phyloP scores from a whole-genome alignment of 2,888 invertebrate species.

The Pandemis cinnamomeana region DNA sequence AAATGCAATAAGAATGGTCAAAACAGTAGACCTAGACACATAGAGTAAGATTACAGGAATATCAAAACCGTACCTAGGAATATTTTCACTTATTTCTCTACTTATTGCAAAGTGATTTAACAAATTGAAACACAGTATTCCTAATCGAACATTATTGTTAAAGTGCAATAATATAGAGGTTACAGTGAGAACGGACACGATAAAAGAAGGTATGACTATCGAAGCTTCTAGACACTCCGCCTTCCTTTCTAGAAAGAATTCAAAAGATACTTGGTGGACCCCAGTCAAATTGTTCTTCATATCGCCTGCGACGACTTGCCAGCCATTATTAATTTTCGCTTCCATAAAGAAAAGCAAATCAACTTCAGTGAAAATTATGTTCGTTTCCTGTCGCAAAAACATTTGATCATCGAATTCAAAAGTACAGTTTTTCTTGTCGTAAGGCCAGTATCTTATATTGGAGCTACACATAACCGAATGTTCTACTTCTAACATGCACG shows the following conservation, averaged over 20 bases:
- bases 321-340: neutral
- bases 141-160: constrained; percentile 12
- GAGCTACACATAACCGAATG: constrained; percentile 2
- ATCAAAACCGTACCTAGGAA: constrained; percentile 34
- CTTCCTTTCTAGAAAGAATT: constrained; percentile 27
- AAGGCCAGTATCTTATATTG: constrained; percentile 29
- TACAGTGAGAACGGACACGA: constrained; percentile 14
- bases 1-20: constrained; percentile 49
- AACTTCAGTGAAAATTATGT: constrained; percentile 3
- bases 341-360: neutral
- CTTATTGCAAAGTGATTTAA: constrained; percentile 25
- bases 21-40: constrained; percentile 32
- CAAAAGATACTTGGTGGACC: constrained; percentile 14
- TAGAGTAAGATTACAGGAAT: constrained; percentile 29
- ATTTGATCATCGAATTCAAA: constrained; percentile 26
- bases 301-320: neutral
- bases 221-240: constrained; percentile 27
- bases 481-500: neutral
- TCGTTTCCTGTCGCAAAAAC: neutral
- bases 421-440: constrained; percentile 23
- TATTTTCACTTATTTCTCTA: constrained; percentile 15
- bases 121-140: constrained; percentile 25
- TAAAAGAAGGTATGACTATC: constrained; percentile 15
- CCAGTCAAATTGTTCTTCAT: constrained; percentile 11
- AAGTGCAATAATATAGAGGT: constrained; percentile 1